Percentiles rank a stretch among this genome's conserved stretches.
Evolutionary conservation across 2,888 invertebrate genomes (phyloP).

Genomic region (Stegophylla sp.): DNA sequence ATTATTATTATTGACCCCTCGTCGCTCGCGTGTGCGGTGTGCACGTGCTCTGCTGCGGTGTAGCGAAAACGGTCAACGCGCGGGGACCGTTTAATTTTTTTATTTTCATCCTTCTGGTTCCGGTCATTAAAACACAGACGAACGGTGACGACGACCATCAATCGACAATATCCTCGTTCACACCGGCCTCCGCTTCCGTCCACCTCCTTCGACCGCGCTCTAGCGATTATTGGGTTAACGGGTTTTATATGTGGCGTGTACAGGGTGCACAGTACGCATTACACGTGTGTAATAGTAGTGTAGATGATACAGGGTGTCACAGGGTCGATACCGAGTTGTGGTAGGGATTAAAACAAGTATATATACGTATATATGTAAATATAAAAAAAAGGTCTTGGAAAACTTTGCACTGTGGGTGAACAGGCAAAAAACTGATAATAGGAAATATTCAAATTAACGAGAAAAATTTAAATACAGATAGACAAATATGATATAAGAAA

Average conservation of each 20-base stretch:
- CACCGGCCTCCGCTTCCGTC: slow-evolving; percentile 46
- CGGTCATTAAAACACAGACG: slow-evolving; percentile 55
- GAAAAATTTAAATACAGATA: no score
- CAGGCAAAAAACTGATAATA: no score
- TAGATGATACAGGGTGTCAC: no score
- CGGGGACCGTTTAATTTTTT: slow-evolving; percentile 40
- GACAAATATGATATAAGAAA: no score
- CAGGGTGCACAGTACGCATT: neutral
- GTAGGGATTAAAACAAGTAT: no score
- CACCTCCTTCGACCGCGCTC: neutral
- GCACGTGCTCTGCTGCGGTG: neutral
- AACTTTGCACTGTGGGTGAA: no score
- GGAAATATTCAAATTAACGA: no score
- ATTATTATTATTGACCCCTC: slow-evolving; percentile 58
- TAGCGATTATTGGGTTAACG: slow-evolving; percentile 52
- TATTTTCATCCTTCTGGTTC: slow-evolving; percentile 33
- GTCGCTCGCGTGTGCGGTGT: slow-evolving; percentile 1
- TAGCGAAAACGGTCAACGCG: slow-evolving; percentile 48
- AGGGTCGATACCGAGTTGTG: no score
- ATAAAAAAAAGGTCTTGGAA: no score
- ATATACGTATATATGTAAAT: no score
- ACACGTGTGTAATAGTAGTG: no score
- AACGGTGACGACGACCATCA: slow-evolving; percentile 46
- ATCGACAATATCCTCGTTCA: slow-evolving; percentile 57
- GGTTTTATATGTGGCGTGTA: neutral